Conservation (phyloP, 1,140 invertebrate genomes). For the Agraylea sexmaculata region DNA sequence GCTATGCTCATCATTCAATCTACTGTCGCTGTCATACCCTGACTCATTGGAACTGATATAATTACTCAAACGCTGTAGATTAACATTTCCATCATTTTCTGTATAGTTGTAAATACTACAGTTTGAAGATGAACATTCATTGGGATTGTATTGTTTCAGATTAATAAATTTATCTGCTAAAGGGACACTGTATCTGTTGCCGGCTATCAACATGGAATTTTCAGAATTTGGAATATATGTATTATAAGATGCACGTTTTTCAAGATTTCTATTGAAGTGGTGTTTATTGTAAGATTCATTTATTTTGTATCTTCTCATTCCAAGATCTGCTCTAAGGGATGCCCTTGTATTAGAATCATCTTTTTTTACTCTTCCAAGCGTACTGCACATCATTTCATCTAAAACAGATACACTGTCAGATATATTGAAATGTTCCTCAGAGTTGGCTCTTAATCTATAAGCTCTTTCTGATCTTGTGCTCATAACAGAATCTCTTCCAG, state of each 20-base stretch:
- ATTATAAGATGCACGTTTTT: conserved; percentile 11
- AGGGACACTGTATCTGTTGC: conserved; percentile 30
- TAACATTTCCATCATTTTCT: conserved; percentile 27
- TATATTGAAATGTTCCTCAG: conserved; percentile 38
- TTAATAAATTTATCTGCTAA: conserved; percentile 35
- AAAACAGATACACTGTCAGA: conserved; percentile 36
- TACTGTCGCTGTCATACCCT: conserved; percentile 68
- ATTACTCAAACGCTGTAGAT: conserved; percentile 46
- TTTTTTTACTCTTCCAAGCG: conserved; percentile 24
- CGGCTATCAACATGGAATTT: conserved; percentile 12
- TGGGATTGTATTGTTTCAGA: conserved; percentile 31
- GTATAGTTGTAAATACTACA: conserved; percentile 35
- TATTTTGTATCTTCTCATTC: conserved; percentile 28
- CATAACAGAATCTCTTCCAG: conserved; percentile 33
- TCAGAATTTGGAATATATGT: neutral
- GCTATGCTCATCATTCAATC: conserved; percentile 42
- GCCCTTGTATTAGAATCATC: conserved; percentile 31
- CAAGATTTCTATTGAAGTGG: neutral
- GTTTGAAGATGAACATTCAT: conserved; percentile 32
- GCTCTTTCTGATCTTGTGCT: conserved; percentile 24
- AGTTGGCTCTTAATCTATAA: conserved; percentile 24
- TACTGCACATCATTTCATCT: conserved; percentile 30
- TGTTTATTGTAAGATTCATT: conserved; percentile 4
- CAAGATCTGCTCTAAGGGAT: conserved; percentile 24
- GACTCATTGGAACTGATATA: conserved; percentile 74